Evolutionary conservation across 1,140 invertebrate species (phyloP).

Genomic region (Drosophila rhopaloa): DNA sequence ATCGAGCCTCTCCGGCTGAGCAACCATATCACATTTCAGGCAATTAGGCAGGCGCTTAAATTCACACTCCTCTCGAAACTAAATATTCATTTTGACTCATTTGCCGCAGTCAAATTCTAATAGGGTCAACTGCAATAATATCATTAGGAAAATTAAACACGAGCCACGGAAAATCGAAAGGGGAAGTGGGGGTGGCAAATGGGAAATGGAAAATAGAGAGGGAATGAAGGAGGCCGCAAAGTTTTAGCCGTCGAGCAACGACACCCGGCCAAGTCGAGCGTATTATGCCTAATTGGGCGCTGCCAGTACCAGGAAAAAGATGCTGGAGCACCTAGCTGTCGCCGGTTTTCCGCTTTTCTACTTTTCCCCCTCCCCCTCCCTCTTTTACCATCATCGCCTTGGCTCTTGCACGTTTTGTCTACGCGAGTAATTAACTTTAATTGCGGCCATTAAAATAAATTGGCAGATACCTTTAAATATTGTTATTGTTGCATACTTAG

Average conservation of each 20-base stretch:
- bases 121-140: constrained; percentile 83
- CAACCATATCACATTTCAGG: constrained; percentile 72
- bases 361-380: constrained; percentile 5
- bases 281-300: constrained; percentile 82
- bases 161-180: constrained; percentile 34
- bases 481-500: constrained; percentile 82
- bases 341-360: constrained; percentile 36
- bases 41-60: constrained; percentile 64
- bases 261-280: constrained; percentile 72
- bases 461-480: constrained; percentile 84
- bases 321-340: constrained; percentile 57
- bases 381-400: constrained; percentile 23
- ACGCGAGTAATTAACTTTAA: constrained; percentile 84
- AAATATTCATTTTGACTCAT: constrained; percentile 83
- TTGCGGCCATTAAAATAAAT: constrained; percentile 84
- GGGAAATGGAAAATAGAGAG: constrained; percentile 1
- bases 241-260: constrained; percentile 61
- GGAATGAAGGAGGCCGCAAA: constrained; percentile 49
- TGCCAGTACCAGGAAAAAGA: constrained; percentile 54
- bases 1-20: constrained; percentile 53
- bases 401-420: constrained; percentile 83
- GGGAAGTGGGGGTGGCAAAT: background rate
- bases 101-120: constrained; percentile 77
- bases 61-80: constrained; percentile 45
- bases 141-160: constrained; percentile 83